Evolutionary conservation across 2,888 invertebrate species (phyloP).

Genomic region (Spialia ferax): DNA sequence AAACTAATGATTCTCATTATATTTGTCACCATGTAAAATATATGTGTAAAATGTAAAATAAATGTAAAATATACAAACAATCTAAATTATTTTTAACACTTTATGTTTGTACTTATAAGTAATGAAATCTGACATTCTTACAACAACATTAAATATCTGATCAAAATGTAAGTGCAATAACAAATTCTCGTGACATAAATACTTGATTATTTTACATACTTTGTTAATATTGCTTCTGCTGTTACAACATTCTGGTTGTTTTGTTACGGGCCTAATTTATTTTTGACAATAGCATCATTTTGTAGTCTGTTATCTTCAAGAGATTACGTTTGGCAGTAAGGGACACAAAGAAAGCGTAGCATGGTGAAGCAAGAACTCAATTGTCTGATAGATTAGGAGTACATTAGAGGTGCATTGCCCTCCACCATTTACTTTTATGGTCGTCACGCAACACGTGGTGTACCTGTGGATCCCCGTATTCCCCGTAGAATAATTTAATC

Average conservation of each 20-base stretch:
- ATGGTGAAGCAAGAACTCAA: slow-evolving; percentile 28
- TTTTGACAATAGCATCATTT: slow-evolving; percentile 17
- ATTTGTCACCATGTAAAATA: background rate
- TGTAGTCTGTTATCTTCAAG: slow-evolving; percentile 7
- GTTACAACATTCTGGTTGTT: background rate
- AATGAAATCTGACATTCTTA: background rate
- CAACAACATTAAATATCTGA: too few species aligned
- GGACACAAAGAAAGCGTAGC: slow-evolving; percentile 25
- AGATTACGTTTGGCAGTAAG: slow-evolving; percentile 20
- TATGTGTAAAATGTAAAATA: background rate
- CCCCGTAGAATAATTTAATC: slow-evolving; percentile 34
- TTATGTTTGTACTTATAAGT: too few species aligned
- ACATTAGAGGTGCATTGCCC: slow-evolving; percentile 52
- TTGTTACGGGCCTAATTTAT: background rate
- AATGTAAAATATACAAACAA: too few species aligned
- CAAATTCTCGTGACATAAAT: too few species aligned
- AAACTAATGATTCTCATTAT: background rate
- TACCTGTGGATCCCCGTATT: slow-evolving; percentile 25
- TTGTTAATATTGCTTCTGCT: background rate
- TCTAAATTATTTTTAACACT: too few species aligned
- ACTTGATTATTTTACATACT: too few species aligned
- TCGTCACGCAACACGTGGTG: slow-evolving; percentile 52
- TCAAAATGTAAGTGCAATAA: too few species aligned
- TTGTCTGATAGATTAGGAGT: slow-evolving; percentile 36
- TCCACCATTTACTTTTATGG: slow-evolving; percentile 49